phyloP scores from a whole-genome alignment of 2,888 invertebrate genomes.

The Odontothrips loti region DNA sequence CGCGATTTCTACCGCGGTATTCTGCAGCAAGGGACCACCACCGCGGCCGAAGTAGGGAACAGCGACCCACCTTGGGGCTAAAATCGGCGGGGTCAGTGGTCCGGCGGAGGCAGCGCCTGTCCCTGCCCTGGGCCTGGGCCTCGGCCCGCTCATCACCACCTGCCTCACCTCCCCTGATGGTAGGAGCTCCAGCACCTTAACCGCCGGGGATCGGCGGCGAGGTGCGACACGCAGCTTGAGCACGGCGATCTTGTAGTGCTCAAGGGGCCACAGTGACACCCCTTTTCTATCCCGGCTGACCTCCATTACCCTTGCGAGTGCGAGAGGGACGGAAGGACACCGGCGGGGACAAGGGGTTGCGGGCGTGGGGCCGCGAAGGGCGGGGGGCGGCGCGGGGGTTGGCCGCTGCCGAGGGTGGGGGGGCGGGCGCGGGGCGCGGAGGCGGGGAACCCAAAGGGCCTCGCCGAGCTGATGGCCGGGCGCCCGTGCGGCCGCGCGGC shows the following conservation, averaged over 20 bases:
- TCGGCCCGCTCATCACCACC: too few relatives aligned
- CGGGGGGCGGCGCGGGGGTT: not conserved
- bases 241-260: not conserved
- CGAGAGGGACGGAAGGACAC: not conserved
- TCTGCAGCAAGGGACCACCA: too few relatives aligned
- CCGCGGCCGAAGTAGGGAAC: too few relatives aligned
- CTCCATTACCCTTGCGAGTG: conserved; percentile 11
- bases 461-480: conserved; percentile 1
- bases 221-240: not conserved
- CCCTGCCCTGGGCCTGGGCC: too few relatives aligned
- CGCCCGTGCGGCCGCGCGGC: not conserved
- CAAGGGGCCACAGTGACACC: too few relatives aligned
- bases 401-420: not conserved
- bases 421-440: not conserved
- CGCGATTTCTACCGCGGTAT: not conserved
- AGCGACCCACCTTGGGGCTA: too few relatives aligned
- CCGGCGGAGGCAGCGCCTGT: too few relatives aligned
- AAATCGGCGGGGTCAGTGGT: too few relatives aligned
- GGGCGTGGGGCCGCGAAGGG: not conserved
- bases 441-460: not conserved
- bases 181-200: too few relatives aligned
- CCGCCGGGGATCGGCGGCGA: too few relatives aligned
- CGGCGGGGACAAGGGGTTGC: not conserved
- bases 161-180: too few relatives aligned
- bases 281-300: not conserved